Base-by-base conservation (phyloP, 1,140 invertebrate species). In the Atta texana region DNA sequence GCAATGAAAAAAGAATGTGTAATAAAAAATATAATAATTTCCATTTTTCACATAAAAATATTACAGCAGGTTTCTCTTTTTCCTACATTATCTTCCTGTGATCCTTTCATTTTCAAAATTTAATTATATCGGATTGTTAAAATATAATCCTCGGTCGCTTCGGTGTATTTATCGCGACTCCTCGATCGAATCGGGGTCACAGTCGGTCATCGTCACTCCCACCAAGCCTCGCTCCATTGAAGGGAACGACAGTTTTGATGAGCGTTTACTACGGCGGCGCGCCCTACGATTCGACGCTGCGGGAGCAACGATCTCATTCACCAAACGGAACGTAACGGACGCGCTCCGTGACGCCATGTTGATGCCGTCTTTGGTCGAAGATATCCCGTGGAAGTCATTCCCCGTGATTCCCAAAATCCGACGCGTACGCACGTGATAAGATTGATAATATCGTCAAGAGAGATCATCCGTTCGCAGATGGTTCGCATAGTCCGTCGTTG, bases 221-320 rank as follows among this genome's bases (percentile, higher is more conserved):
- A 14, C n/a, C n/a, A 31, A 72, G 64, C 3, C 57, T 53, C 55
- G 53, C 66, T 85, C 53, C 75, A 74, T 44, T 84, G 21, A 77
- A 68, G 24, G n/a, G 21, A 85, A 78, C 5, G 21, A n/a, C 49
- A 10, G 18, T 14, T 63, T 53, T 49, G 39, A 66, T 51, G 53
- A 57, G 39, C 28, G 81, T 18, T 63, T 82, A 74, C 68, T 88
- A 44, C 49, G 28, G 21, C 24, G 39, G 28, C 34, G n/a, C 86
- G 55, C 21, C 49, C 49, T 77, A 57, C 28, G 76, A 44, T 44
- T 21, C 28, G n/a, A 12, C 12, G 31, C 12, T 8, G 44, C 18
- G 53, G 69, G 69, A 72, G 14, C 82, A 89, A 89, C 31, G 74
- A 89, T 85, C 68, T 88, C 85, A 80, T 89, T 89, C 87, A 74